Percentiles rank a stretch among this genome's conserved stretches.
Conservation (phyloP, 2,797 vertebrate genomes). For the Acomys russatus region DNA sequence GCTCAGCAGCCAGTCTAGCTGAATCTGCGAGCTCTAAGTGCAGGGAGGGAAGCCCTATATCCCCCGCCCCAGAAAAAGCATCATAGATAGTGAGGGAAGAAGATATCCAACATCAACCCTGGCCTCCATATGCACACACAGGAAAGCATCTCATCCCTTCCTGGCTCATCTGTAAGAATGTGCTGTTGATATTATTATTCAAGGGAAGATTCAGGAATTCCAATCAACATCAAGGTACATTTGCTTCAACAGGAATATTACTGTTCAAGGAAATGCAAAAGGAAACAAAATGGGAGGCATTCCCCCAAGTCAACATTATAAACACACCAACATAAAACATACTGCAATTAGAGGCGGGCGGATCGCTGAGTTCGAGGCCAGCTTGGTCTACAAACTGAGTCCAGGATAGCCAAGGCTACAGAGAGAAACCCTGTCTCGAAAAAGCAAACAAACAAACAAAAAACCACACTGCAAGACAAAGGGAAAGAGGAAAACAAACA, state of each 20-base stretch:
- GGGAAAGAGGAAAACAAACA: not conserved
- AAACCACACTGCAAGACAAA: not conserved
- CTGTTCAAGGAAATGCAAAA: not conserved
- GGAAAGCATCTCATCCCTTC: not conserved
- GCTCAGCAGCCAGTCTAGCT: not conserved
- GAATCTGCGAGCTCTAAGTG: not conserved
- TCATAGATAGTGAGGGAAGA: not conserved
- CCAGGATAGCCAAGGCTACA: too few species aligned
- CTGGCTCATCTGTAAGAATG: not conserved
- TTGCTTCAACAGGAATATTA: conserved; percentile 11
- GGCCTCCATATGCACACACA: not conserved
- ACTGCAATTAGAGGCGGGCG: too few species aligned
- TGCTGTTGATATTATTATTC: conserved; percentile 26
- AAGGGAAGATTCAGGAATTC: conserved; percentile 9
- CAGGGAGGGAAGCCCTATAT: not conserved
- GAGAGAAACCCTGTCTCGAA: too few species aligned
- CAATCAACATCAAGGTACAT: not conserved
- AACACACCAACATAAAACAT: conserved; percentile 23
- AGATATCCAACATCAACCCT: not conserved
- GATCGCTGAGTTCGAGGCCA: too few species aligned
- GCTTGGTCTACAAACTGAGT: too few species aligned
- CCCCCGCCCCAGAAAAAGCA: too few species aligned
- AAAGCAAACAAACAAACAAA: too few species aligned
- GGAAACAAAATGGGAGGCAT: not conserved
- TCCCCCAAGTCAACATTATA: not conserved